These are phyloP conservation scores for Buathra laborator DNA, from an alignment of 2,888 invertebrate species.

Conservation along the genomic window DNA sequence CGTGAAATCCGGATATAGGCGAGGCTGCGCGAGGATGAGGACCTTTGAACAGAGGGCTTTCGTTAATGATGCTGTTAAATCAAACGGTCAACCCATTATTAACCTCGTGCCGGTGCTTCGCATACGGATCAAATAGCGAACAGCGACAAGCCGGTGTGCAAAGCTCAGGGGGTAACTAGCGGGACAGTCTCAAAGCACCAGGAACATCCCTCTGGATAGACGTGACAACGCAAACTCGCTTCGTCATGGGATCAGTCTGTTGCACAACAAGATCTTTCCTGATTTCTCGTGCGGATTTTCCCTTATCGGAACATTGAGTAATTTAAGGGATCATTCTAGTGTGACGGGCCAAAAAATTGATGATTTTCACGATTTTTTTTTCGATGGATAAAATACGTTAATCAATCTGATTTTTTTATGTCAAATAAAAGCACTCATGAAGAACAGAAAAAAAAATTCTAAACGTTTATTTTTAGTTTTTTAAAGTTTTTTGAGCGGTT, in stretches of 20 bases:
- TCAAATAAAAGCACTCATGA: too few species aligned
- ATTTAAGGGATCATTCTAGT: too few species aligned
- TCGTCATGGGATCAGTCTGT: constrained; percentile 2
- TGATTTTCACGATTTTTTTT: too few species aligned
- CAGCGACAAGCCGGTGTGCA: constrained; percentile 32
- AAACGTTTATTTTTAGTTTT: too few species aligned
- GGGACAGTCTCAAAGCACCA: constrained; percentile 13
- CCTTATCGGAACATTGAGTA: not conserved
- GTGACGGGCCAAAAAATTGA: too few species aligned
- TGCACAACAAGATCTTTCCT: not conserved
- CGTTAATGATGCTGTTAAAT: constrained; percentile 79
- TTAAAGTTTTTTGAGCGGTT: too few species aligned
- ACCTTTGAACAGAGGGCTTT: constrained; percentile 49
- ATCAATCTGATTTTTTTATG: too few species aligned
- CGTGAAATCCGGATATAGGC: constrained; percentile 43
- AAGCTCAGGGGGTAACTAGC: constrained; percentile 51
- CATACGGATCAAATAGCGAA: constrained; percentile 74
- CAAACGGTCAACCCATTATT: constrained; percentile 77
- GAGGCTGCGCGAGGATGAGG: constrained; percentile 19
- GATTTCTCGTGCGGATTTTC: not conserved
- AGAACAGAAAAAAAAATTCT: too few species aligned
- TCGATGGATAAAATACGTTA: too few species aligned
- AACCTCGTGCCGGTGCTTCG: constrained; percentile 66
- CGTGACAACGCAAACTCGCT: constrained; percentile 21
- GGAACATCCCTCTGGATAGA: constrained; percentile 16